Evolutionary conservation across 2,888 invertebrate genomes (phyloP), one percentile per base, ranked within the genome.

Genomic region (Lasiommata megera): DNA sequence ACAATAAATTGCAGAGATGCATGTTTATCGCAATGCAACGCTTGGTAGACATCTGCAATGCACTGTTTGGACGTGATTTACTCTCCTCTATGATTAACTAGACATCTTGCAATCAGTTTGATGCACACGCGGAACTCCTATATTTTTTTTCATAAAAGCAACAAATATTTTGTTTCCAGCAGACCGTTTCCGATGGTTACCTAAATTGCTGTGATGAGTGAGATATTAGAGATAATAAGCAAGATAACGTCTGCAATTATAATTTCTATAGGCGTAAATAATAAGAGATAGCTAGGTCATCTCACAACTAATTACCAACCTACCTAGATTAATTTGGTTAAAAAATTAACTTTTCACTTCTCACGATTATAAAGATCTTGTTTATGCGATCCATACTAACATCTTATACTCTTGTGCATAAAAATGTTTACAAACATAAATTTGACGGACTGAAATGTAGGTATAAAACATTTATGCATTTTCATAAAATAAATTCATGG

Each of bases 1-100:
- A 69, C 62, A 65, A 69, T 75, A 74, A 76, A 77, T 76, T 73
- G 70, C 73, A 16, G 60, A 69, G 68, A 72, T 70, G 71, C 72
- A 74, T 73, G 71, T 44, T 54, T 37, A 56, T 56, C 62, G 63
- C 52, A 52, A 37, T 60, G 64, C 47, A 56, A 43, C 67, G 70
- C 66, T 70, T 56, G 52, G 23, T 65, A 63, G 58, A 56, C 67
- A 50, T 53, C 66, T 67, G 65, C 70, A 70, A 68, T 69, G 65
- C 65, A 63, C 59, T 50, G 67, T 65, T 65, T 65, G 67, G 56
- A 56, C 40, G 48, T 61, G 58, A 58, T 62, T 64, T 60, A 56
- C 58, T 58, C n/a, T 58, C 53, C 46, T 54, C 57, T 60, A 51
- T 60, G 56, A 61, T 61, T 61, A 54, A 61, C 40, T 37, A 40